Evolutionary conservation across 2,113 vertebrate genomes (phyloP), one percentile per base, ranked within the genome.

Genomic region (Prunella fulvescens): DNA sequence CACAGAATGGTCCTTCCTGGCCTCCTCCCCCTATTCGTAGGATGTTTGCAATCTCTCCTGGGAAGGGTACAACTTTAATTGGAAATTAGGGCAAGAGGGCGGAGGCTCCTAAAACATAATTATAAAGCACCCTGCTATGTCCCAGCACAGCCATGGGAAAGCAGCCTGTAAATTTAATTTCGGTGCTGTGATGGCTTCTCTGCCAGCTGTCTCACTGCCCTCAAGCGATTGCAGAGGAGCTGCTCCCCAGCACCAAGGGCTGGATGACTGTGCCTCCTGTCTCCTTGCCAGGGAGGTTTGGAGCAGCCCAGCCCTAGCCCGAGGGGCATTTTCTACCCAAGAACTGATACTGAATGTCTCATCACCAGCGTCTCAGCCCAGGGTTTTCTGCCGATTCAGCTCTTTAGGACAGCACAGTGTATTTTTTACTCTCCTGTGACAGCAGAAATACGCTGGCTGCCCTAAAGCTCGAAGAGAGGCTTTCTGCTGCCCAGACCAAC

Each of bases 81-180:
- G 96, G 95, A 91, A 97, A 96, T 86, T 65, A 86, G 84, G 86
- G 40, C 81, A 88, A 77, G 80, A 96, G 95, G 97, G 97, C 1
- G 95, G 92, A 73, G 92, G 93, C 73, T 97, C 23, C 72, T 91
- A 29, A 77, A 76, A 23, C 50, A 8, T 97, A 96, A 98, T 97
- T 96, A 97, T 48, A 90, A 89, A 78, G 83, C 61, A 92, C 60
- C 74, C 57, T 85, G 84, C 39, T 67, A 51, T 71, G 93, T 53
- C 80, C 91, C 84, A 85, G 92, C 71, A 90, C 82, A 77, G 89
- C 86, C 85, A 78, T 96, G 97, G 95, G 96, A 97, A 98, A 97
- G 94, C 92, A 92, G 60, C 77, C 79, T 54, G 39, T 88, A 96
- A 95, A 86, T 67, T 85, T 81, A 71, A 92, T 95, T 88, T 88